Evolutionary conservation across 2,113 vertebrate species (phyloP).

Genomic region (Rhodinocichla rosea): DNA sequence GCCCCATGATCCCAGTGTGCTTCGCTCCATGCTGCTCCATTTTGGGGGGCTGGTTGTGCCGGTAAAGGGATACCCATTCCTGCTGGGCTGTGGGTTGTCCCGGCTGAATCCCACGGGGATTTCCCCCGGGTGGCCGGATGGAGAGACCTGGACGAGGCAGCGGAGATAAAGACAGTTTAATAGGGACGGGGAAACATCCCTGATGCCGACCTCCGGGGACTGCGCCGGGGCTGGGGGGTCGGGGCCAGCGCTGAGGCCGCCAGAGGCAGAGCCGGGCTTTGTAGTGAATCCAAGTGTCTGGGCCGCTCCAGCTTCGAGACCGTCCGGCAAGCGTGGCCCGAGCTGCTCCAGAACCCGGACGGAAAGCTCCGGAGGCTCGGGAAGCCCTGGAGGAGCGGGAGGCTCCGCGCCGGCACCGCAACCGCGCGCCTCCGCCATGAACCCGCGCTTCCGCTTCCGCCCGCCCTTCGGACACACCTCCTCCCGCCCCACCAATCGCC

Average conservation of each 20-base stretch:
- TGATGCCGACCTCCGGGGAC: neutral
- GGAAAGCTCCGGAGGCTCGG: too few species aligned
- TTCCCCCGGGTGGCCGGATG: too few species aligned
- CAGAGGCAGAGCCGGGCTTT: neutral
- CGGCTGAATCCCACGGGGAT: neutral
- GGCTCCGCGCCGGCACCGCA: rapidly evolving
- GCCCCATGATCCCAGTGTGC: neutral
- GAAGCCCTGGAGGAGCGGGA: too few species aligned
- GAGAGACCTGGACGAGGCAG: neutral
- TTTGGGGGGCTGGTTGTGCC: neutral
- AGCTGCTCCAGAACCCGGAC: neutral
- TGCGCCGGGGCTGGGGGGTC: neutral
- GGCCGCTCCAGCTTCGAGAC: neutral
- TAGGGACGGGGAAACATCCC: neutral
- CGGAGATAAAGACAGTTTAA: neutral
- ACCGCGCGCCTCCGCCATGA: rapidly evolving
- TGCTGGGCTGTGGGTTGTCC: neutral
- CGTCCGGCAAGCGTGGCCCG: too few species aligned
- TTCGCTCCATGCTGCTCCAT: neutral
- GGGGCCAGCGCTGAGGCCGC: neutral
- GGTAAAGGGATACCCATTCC: neutral
- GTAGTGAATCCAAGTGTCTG: neutral
- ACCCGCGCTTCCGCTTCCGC: neutral
- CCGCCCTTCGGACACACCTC: neutral
- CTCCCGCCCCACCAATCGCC: rapidly evolving